These are phyloP conservation scores for Polyodon spathula DNA, from an alignment of 2,113 vertebrate species.

Conservation along the genomic window DNA sequence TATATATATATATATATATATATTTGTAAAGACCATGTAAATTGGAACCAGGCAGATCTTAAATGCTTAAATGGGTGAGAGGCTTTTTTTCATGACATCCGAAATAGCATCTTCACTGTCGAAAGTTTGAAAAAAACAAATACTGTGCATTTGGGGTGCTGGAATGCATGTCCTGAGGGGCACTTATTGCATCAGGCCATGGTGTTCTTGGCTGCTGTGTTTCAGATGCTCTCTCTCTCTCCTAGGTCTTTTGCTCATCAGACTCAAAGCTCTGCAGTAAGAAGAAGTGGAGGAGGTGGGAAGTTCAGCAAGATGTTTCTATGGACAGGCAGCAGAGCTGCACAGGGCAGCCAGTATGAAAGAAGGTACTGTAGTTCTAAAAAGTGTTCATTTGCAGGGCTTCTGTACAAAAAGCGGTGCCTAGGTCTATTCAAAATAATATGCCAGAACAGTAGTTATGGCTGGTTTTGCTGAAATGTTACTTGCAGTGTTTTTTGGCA, in stretches of 20 bases:
- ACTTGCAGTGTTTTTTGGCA: no score
- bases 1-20: no score
- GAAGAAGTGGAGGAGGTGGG: conserved; percentile 42
- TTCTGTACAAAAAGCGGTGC: conserved; percentile 22
- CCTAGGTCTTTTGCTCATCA: conserved; percentile 65
- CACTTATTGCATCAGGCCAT: neutral
- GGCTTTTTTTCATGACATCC: no score
- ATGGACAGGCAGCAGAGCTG: conserved; percentile 73
- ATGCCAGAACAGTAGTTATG: no score
- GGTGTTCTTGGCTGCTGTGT: neutral
- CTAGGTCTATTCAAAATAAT: no score
- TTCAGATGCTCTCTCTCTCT: conserved; percentile 34
- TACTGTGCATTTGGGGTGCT: neutral
- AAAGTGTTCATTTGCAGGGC: no score
- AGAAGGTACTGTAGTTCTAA: conserved; percentile 62
- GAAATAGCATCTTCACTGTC: no score
- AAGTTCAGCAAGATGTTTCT: conserved; percentile 81
- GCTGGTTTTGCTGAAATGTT: no score
- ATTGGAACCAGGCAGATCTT: no score
- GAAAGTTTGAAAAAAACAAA: no score
- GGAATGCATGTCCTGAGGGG: neutral
- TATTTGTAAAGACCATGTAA: no score
- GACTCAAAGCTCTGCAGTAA: conserved; percentile 43
- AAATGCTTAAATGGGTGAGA: no score
- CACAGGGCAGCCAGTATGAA: conserved; percentile 61